phyloP scores from a whole-genome alignment of 1,140 invertebrate species.

The Bilobella aurantiaca region DNA sequence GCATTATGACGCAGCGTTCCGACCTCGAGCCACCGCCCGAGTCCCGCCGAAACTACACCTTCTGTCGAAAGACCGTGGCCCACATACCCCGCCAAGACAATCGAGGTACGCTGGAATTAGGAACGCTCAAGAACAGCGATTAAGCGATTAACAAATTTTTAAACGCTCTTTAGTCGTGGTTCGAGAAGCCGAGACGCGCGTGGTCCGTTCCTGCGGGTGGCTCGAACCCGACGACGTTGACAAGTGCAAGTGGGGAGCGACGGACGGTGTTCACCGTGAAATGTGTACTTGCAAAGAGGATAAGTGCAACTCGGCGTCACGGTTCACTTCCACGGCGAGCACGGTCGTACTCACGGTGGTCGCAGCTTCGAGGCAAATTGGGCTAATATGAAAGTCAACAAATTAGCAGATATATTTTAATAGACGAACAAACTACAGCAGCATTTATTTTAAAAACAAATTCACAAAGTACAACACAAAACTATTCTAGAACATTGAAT shows the following conservation, averaged over 20 bases:
- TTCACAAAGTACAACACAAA: no score
- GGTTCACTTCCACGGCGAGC: neutral
- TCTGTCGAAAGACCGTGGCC: conserved; percentile 18
- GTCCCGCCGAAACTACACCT: conserved; percentile 10
- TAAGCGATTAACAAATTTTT: no score
- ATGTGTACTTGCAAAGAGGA: conserved; percentile 19
- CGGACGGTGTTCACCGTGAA: conserved; percentile 3
- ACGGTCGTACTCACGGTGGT: neutral
- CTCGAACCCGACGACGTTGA: neutral
- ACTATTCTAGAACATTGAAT: no score
- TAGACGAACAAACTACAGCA: no score
- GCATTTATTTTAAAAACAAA: no score
- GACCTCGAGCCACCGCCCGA: neutral
- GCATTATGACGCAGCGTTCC: neutral
- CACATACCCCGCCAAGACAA: conserved; percentile 23
- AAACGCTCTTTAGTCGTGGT: conserved; percentile 9
- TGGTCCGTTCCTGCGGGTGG: conserved; percentile 26
- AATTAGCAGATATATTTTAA: no score
- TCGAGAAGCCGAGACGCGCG: neutral
- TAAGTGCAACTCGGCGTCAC: conserved; percentile 15
- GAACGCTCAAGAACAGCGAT: neutral
- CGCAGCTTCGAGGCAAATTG: no score
- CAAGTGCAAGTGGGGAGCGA: conserved; percentile 19
- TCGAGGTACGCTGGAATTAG: conserved; percentile 16
- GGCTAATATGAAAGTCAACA: no score